Evolutionary conservation across 2,888 invertebrate genomes (phyloP).

Genomic region (Phasia obesa): DNA sequence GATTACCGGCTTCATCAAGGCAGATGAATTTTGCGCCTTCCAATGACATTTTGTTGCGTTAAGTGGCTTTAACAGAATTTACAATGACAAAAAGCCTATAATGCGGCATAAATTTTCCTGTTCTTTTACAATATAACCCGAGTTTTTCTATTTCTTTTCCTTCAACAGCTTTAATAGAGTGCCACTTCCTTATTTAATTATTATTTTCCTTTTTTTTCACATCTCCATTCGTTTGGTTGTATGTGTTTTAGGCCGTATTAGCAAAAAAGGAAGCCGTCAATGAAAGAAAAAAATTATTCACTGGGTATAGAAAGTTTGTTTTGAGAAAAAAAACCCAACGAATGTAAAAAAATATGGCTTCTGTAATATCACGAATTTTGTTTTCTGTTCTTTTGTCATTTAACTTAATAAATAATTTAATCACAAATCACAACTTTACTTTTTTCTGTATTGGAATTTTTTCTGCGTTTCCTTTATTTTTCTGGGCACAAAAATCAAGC

Average conservation of each 20-base stretch:
- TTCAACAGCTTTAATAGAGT: slow-evolving; percentile 11
- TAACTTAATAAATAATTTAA: neutral
- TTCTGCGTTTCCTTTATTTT: slow-evolving; percentile 46
- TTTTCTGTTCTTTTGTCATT: neutral
- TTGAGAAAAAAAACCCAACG: slow-evolving; percentile 7
- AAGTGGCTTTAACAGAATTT: slow-evolving; percentile 14
- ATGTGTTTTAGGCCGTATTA: slow-evolving; percentile 59
- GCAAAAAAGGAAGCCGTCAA: slow-evolving; percentile 68
- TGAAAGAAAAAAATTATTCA: slow-evolving; percentile 58
- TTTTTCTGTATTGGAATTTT: slow-evolving; percentile 66
- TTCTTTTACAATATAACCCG: slow-evolving; percentile 43
- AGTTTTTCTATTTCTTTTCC: slow-evolving; percentile 25
- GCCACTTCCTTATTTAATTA: neutral
- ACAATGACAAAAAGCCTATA: neutral
- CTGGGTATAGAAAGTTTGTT: slow-evolving; percentile 65
- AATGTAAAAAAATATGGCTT: neutral
- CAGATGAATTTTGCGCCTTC: slow-evolving; percentile 78
- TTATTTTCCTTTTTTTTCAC: slow-evolving; percentile 11
- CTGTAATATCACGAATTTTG: neutral
- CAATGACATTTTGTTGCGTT: slow-evolving; percentile 76
- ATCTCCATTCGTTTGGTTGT: slow-evolving; percentile 33
- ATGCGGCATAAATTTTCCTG: slow-evolving; percentile 45
- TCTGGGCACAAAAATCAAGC: slow-evolving; percentile 60
- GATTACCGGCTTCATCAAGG: slow-evolving; percentile 73
- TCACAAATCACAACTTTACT: slow-evolving; percentile 5